Conservation (phyloP, 1,140 invertebrate genomes). For the Bombus difficillimus region DNA sequence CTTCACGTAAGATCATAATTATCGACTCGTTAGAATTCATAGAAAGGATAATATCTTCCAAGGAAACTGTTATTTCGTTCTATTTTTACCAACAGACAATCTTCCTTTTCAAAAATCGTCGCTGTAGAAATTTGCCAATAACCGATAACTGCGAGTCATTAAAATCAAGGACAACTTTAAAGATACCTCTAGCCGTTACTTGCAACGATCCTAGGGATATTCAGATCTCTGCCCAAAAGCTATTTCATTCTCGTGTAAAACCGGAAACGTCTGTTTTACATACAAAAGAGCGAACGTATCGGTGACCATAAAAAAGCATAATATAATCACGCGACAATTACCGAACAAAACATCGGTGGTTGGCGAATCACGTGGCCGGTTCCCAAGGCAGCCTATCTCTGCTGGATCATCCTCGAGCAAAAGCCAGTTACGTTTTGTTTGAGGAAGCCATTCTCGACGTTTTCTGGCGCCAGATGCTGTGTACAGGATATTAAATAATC, state of each 20-base stretch:
- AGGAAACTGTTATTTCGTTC: neutral
- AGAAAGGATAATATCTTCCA: neutral
- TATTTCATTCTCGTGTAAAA: neutral
- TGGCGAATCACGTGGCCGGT: slow-evolving; percentile 3
- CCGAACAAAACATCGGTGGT: slow-evolving; percentile 30
- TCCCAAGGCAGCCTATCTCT: slow-evolving; percentile 12
- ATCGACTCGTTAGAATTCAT: neutral
- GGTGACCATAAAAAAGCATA: neutral
- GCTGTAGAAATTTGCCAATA: neutral
- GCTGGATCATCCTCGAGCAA: neutral
- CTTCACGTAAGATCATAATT: neutral
- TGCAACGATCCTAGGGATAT: neutral
- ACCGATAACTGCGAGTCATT: neutral
- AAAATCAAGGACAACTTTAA: neutral
- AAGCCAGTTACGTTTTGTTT: slow-evolving; percentile 9
- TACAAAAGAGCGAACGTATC: neutral
- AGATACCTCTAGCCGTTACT: neutral
- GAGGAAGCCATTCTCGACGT: slow-evolving; percentile 22
- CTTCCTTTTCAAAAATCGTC: neutral
- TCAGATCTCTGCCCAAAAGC: neutral
- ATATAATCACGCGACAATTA: slow-evolving; percentile 24
- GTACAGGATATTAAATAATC: neutral
- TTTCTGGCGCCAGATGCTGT: slow-evolving; percentile 32
- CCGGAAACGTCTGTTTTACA: slow-evolving; percentile 21
- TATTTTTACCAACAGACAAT: neutral